Percentiles rank a stretch among this genome's conserved stretches.
Evolutionary conservation across 2,113 vertebrate genomes (phyloP).

Genomic region (Brevimyrus niger): DNA sequence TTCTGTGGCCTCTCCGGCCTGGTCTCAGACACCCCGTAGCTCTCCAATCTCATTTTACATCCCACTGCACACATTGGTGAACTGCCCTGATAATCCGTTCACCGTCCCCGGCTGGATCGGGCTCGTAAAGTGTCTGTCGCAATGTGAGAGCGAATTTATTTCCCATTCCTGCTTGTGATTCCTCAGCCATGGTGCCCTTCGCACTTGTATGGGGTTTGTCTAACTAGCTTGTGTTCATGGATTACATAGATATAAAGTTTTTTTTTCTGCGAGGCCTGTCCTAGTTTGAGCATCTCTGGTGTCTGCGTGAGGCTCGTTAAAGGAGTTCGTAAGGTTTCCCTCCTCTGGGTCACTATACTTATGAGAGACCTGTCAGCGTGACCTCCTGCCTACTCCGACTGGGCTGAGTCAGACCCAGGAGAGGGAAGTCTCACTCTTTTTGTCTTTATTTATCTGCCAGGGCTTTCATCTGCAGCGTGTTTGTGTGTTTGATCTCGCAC

Average conservation of each 20-base stretch:
- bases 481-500: conserved; percentile 52
- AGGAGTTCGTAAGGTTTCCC: background rate
- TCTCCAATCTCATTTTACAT: conserved; percentile 20
- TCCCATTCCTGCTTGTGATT: background rate
- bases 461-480: conserved; percentile 48
- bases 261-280: background rate
- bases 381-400: background rate
- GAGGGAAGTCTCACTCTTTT: background rate
- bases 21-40: background rate
- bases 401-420: background rate
- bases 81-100: background rate
- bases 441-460: conserved; percentile 38
- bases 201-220: background rate
- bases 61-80: conserved; percentile 21
- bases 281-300: background rate
- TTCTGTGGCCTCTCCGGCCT: conserved; percentile 45
- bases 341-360: background rate
- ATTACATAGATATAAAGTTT: background rate
- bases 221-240: background rate
- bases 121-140: background rate
- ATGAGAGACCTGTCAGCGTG: background rate
- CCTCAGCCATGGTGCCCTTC: background rate
- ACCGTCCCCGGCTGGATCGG: background rate
- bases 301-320: background rate
- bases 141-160: background rate